Base-by-base conservation (phyloP, 1,140 invertebrate species). In the Drosophila sturtevanti region DNA sequence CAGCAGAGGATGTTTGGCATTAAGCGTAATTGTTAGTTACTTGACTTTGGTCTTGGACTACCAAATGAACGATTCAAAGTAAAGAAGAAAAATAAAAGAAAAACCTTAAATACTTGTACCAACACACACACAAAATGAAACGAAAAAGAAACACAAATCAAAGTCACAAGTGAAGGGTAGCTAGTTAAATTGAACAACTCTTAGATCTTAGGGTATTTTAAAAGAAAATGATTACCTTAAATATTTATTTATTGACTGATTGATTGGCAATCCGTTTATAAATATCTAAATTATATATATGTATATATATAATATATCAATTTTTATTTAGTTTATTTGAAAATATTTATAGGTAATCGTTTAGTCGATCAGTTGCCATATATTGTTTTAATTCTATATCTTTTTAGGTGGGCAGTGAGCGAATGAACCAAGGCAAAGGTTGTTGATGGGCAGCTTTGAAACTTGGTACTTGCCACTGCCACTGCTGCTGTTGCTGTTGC, bases 21-120 rank as follows among this genome's bases (percentile, higher is more conserved):
- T 87, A 87, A 87, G 77, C 79, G 84, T 87, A 87, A 87, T 87
- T 87, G 84, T 80, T 87, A 79, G 54, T 89, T 73, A 79, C 84
- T 77, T 44, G 21, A 38, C 37, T 38, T 31, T 63, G 61, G 38
- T 24, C 41, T 31, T 51, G 66, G 65, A 65, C 65, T 70, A 35
- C 41, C 41, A 48, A 41, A 68, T 41, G 27, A 56, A 54, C 38
- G 37, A 22, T 0, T 41, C 52, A 11, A 62, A 27, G 16, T 24
- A 69, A 69, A 34, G 55, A 65, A 41, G 67, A 52, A 41, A 44
- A 52, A 56, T 48, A 72, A 58, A 64, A 55, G 75, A 86, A 78
- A 81, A 87, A 82, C 84, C 89, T 87, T 82, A 87, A 87, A 87
- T 87, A 89, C 82, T 86, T 67, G 74, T 86, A 86, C 70, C 69